These are phyloP conservation scores for Bradypus variegatus DNA, from an alignment of 2,797 vertebrate species.

Conservation along the genomic window DNA sequence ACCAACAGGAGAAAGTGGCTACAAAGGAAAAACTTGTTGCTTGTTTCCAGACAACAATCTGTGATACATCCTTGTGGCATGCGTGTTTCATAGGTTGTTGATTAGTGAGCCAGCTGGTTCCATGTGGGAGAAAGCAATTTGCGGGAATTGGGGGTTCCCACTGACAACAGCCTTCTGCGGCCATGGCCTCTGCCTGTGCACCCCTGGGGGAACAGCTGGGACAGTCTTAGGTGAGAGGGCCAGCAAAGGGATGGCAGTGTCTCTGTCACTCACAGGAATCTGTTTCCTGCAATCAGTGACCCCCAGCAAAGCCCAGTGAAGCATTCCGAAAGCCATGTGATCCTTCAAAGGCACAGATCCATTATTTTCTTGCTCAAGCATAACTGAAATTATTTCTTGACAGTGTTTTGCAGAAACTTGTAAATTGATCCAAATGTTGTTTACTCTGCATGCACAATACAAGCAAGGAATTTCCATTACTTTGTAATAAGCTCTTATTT, in stretches of 20 bases:
- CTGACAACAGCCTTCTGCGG: background rate
- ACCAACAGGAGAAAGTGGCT: background rate
- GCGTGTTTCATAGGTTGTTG: background rate
- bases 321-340: background rate
- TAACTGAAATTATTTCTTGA: constrained; percentile 46
- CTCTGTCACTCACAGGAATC: background rate
- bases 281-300: background rate
- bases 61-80: background rate
- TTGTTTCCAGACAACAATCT: constrained; percentile 34
- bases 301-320: background rate
- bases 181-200: background rate
- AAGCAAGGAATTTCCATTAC: constrained; percentile 41
- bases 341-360: background rate
- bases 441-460: constrained; percentile 27
- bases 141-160: background rate
- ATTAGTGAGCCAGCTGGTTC: constrained; percentile 16
- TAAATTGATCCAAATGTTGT: constrained; percentile 52
- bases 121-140: background rate
- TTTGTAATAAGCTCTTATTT: constrained; percentile 50
- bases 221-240: background rate
- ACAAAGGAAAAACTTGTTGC: background rate
- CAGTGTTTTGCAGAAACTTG: constrained; percentile 54
- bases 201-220: background rate
- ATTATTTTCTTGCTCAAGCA: constrained; percentile 15
- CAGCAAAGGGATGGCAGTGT: background rate